Evolutionary conservation across 2,113 vertebrate genomes (phyloP).

Genomic region (Leptodactylus fuscus): DNA sequence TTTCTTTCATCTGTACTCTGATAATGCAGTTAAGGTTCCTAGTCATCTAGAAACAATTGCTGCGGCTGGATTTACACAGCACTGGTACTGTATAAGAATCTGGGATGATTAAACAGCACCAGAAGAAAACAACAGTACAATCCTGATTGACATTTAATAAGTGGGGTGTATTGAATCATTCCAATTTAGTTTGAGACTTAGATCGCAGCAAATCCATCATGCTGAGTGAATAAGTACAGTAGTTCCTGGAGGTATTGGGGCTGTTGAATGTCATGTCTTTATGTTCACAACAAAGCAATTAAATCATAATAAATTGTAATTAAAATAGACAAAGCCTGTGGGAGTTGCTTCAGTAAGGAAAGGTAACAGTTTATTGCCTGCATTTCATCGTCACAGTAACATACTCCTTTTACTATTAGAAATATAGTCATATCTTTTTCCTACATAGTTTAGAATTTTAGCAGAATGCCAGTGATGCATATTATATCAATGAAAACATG

Average conservation of each 20-base stretch:
- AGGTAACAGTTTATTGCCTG: slow-evolving; percentile 36
- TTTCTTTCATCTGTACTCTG: background rate
- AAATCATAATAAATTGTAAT: slow-evolving; percentile 54
- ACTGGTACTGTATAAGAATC: background rate
- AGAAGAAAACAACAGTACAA: slow-evolving; percentile 12
- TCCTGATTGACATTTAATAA: slow-evolving; percentile 45
- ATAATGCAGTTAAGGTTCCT: background rate
- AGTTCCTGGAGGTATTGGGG: slow-evolving; percentile 32
- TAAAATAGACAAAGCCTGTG: slow-evolving; percentile 53
- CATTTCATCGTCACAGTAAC: background rate
- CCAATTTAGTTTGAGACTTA: slow-evolving; percentile 27
- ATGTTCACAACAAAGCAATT: slow-evolving; percentile 44
- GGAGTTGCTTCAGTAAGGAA: slow-evolving; percentile 3
- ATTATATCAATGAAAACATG: too few species aligned
- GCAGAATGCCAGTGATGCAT: too few species aligned
- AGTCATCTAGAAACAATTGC: background rate
- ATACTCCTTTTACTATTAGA: background rate
- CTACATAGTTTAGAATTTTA: too few species aligned
- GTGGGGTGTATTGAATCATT: slow-evolving; percentile 38
- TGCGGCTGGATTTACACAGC: slow-evolving; percentile 5
- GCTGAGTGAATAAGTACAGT: slow-evolving; percentile 27
- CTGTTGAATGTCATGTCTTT: slow-evolving; percentile 45
- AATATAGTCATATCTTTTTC: too few species aligned
- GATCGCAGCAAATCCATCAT: slow-evolving; percentile 45
- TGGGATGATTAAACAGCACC: slow-evolving; percentile 23